Base-by-base conservation (phyloP, 2,797 vertebrate species). In the Hippoglossus hippoglossus region DNA sequence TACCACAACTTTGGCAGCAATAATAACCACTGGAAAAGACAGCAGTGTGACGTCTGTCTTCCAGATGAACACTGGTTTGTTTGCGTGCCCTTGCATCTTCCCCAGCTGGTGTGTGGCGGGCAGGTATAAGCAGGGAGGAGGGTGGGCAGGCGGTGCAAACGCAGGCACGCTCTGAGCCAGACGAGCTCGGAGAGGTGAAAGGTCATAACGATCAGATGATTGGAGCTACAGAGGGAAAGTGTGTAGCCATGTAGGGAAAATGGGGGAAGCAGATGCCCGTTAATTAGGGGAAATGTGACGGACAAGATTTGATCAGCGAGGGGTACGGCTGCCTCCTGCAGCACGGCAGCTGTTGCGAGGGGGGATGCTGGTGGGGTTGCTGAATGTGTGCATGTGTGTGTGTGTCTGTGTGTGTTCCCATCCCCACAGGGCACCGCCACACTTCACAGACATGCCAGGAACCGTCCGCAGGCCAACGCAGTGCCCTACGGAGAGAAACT, bases 241-340 rank as follows among this genome's bases (percentile, higher is more conserved):
- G 87, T 86, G 91, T 91, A 89, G 83, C 90, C 96, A 95, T 96
- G 94, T 94, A 91, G 94, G 94, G 93, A 94, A 95, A 95, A 94
- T 96, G 96, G 96, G 86, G 94, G 95, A 95, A 97, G 96, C 97
- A 99, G 97, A 98, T 98, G 98, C 97, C 97, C 95, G 93, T 96
- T 99, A 99, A 99, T 99, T 99, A 99, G 97, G 95, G 96, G 95
- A 98, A 97, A 97, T 96, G 97, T 97, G 97, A 98, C 94, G 97
- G 97, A 98, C 98, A 98, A 97, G 96, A 96, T 96, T 95, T 94
- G 96, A 97, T 96, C 96, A 97, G 97, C 94, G 89, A 93, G 88
- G 73, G 82, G 94, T 94, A 96, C 95, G 95, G 91, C 94, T 93
- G 95, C 95, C 95, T 94, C 95, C 94, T 95, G 95, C 94, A 96